A percentile compares a stretch with the other conserved stretches of the same genome.
Evolutionary conservation across 2,113 vertebrate genomes (phyloP).

Genomic region (Phylloscopus trochiloides): DNA sequence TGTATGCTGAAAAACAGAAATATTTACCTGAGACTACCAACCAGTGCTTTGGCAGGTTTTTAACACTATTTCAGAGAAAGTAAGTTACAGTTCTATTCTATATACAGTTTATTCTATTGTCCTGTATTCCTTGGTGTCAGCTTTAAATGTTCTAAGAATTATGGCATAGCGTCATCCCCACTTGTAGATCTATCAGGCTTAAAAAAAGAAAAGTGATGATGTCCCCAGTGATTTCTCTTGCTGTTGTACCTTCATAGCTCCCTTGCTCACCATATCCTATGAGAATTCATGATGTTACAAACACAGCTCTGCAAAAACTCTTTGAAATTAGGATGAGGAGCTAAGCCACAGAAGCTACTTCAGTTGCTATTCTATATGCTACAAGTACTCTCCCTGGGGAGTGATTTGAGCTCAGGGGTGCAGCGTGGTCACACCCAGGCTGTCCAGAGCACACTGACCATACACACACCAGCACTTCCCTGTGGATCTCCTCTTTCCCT

Average conservation of each 20-base stretch:
- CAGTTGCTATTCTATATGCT: neutral
- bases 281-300: neutral
- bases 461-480: neutral
- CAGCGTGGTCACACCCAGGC: neutral
- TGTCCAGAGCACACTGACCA: neutral
- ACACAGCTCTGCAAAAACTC: neutral
- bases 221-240: neutral
- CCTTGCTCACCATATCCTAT: neutral
- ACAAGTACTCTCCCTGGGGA: neutral
- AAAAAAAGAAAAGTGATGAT: neutral
- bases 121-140: neutral
- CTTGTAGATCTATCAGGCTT: neutral
- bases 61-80: neutral
- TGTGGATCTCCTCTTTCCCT: neutral
- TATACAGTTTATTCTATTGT: neutral
- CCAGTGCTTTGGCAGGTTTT: neutral
- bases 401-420: neutral
- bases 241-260: neutral
- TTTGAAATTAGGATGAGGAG: neutral
- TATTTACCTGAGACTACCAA: neutral
- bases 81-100: neutral
- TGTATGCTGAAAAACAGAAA: neutral
- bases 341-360: neutral
- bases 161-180: neutral
- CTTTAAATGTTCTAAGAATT: neutral